Evolutionary conservation across 2,113 vertebrate genomes (phyloP).

Genomic region (Emydocephalus ijimae): DNA sequence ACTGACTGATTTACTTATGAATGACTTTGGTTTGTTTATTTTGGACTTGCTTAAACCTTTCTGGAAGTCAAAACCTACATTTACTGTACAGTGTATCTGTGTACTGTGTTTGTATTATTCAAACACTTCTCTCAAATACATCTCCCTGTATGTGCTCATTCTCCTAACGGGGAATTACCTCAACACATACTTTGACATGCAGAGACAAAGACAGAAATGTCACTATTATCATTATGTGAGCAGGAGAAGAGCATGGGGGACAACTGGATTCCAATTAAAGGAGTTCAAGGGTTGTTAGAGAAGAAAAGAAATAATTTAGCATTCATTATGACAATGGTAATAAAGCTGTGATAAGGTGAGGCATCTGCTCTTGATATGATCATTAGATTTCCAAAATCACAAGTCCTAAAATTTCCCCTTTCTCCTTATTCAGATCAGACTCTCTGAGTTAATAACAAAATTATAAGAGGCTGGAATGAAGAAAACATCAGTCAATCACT

Average conservation of each 20-base stretch:
- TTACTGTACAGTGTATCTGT: no score
- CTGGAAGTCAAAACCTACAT: no score
- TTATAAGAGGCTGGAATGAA: slow-evolving; percentile 3
- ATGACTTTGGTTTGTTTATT: no score
- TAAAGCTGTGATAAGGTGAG: slow-evolving; percentile 1
- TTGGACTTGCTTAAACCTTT: no score
- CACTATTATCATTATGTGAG: slow-evolving; percentile 35
- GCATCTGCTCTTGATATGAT: slow-evolving; percentile 28
- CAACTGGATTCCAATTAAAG: slow-evolving; percentile 44
- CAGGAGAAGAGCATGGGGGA: slow-evolving; percentile 21
- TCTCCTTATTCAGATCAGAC: neutral
- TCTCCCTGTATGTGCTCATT: no score
- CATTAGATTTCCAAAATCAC: slow-evolving; percentile 8
- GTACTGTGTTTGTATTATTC: no score
- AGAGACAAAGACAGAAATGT: slow-evolving; percentile 36
- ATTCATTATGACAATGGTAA: slow-evolving; percentile 14
- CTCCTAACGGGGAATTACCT: no score
- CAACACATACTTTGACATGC: slow-evolving; percentile 11
- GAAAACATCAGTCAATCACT: slow-evolving; percentile 20
- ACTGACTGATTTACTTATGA: no score
- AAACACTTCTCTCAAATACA: no score
- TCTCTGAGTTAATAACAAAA: neutral
- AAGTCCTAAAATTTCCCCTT: neutral
- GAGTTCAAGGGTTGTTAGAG: neutral
- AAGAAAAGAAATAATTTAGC: slow-evolving; percentile 11